phyloP scores from a whole-genome alignment of 2,113 vertebrate species.

The Sebastes fasciatus region DNA sequence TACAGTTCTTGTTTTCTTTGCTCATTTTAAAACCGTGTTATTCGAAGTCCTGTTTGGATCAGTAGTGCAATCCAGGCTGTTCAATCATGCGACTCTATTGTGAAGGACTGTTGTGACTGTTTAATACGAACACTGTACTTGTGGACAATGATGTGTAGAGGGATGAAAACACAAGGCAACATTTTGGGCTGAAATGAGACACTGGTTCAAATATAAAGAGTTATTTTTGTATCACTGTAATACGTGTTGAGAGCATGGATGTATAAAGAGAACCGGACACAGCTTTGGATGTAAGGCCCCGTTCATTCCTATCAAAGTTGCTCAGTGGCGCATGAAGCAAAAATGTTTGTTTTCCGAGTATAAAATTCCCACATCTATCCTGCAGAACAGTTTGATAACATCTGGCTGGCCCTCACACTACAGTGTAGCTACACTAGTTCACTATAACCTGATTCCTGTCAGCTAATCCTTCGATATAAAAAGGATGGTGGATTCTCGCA shows the following conservation, averaged over 20 bases:
- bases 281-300: no score
- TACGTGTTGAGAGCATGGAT: no score
- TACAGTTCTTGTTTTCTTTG: neutral
- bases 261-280: no score
- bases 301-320: no score
- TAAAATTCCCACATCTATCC: no score
- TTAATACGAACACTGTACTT: neutral
- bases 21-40: neutral
- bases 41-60: neutral
- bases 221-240: neutral
- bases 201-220: neutral
- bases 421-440: no score
- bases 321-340: no score
- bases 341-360: no score
- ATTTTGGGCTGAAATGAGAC: neutral
- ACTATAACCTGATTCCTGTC: neutral
- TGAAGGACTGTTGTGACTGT: conserved; percentile 8
- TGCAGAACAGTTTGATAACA: no score
- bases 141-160: neutral
- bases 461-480: neutral
- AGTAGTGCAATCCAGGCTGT: neutral
- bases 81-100: neutral
- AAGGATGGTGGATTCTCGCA: neutral
- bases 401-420: no score
- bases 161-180: neutral